Conservation (phyloP, 2,113 vertebrate genomes). For the Menura novaehollandiae region DNA sequence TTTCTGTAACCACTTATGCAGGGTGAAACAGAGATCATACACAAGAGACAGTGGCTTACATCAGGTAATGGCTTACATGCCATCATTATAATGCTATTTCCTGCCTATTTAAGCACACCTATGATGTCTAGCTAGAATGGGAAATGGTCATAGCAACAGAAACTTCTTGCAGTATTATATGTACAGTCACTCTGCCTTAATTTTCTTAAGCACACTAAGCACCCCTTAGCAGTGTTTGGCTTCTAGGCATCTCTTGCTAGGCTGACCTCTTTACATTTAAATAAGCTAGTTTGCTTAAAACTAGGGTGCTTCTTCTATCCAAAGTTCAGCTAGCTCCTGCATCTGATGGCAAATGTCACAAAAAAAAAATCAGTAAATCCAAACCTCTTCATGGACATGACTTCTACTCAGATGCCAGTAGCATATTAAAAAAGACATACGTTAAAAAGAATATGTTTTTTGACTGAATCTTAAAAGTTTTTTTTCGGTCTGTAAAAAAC, state of each 20-base stretch:
- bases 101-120: background rate
- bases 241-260: background rate
- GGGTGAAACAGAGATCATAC: background rate
- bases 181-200: background rate
- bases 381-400: background rate
- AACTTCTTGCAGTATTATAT: background rate
- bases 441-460: background rate
- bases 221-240: background rate
- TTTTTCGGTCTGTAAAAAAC: background rate
- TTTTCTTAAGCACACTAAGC: background rate
- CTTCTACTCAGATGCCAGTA: background rate
- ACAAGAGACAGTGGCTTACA: background rate
- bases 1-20: background rate
- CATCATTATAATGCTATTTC: background rate
- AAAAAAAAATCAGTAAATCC: background rate
- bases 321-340: background rate
- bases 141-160: background rate
- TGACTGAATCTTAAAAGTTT: background rate
- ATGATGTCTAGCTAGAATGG: background rate
- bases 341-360: background rate
- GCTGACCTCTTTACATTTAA: constrained; percentile 27
- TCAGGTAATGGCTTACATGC: background rate
- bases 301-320: background rate
- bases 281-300: background rate
- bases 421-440: background rate